Base-by-base conservation (phyloP, 2,797 vertebrate species). In the Amblyopsis hoosieri region DNA sequence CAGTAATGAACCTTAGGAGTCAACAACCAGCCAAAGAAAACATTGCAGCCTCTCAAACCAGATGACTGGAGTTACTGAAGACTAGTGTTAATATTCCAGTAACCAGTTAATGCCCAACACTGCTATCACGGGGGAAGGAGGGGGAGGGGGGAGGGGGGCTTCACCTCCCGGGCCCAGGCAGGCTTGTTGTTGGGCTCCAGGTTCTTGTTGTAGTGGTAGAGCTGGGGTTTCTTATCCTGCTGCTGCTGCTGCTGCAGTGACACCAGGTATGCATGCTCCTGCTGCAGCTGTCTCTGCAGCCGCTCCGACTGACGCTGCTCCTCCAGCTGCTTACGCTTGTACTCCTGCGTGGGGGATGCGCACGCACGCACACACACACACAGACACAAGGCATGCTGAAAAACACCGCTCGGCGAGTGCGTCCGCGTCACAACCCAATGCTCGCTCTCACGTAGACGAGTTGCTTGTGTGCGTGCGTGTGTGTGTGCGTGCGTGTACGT, bases 251-350 rank as follows among this genome's bases (percentile, higher is more conserved):
- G 89, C 71, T 97, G 96, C 71, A 97, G 92, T 51, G 95, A 96
- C 77, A 96, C 95, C 72, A 97, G 93, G 89, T 96, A 97, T 50
- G 95, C 95, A 2, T 97, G 95, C 64, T 98, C 95, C 90, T 98
- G 96, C 92, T 97, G 95, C 75, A 97, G 92, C 80, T 98, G 96
- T 67, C 95, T 91, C 91, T 98, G 96, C 64, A 97, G 92, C 3
- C 95, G 90, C 84, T 97, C 95, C 0, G 96, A 96, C 92, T 97
- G 96, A 33, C 96, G 91, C 89, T 97, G 96, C 73, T 97, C 96
- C 88, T 97, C 96, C 66, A 97, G 88, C 92, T 97, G 96, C 81
- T 97, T 96, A 63, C 95, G 93, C 81, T 97, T 97, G 76, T 97
- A 97, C 77, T 97, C 95, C 95, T 97, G 76, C 74, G 64, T 13